phyloP scores from a whole-genome alignment of 2,888 invertebrate genomes.

The Eilema caniola region DNA sequence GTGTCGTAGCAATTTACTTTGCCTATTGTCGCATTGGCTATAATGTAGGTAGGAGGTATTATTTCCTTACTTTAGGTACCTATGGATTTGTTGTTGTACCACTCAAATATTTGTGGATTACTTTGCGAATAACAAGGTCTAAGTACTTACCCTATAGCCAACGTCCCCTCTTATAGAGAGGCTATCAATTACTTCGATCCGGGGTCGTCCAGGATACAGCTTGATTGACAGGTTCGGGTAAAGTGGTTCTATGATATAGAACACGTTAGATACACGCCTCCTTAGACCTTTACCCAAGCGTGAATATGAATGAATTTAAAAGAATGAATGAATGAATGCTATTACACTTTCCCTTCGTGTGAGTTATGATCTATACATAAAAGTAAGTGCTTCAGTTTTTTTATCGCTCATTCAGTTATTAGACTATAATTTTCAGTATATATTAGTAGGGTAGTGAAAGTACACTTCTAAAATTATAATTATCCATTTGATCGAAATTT shows the following conservation, averaged over 20 bases:
- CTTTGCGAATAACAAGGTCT: neutral
- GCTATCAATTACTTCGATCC: conserved; percentile 74
- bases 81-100: neutral
- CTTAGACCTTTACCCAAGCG: conserved; percentile 56
- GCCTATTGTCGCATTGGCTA: conserved; percentile 54
- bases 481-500: too few relatives aligned
- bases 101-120: neutral
- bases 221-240: conserved; percentile 76
- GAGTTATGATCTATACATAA: neutral
- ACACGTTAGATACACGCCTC: conserved; percentile 32
- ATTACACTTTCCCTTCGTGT: neutral
- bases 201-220: conserved; percentile 68
- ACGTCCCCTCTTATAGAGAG: conserved; percentile 54
- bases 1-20: conserved; percentile 43
- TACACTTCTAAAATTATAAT: too few relatives aligned
- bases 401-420: neutral
- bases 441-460: too few relatives aligned
- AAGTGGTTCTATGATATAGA: conserved; percentile 60
- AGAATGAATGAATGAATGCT: neutral
- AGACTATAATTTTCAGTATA: too few relatives aligned
- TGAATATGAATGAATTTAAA: conserved; percentile 68
- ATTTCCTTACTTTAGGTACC: conserved; percentile 42
- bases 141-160: neutral
- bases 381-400: neutral
- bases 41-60: conserved; percentile 31